phyloP scores from a whole-genome alignment of 1,140 invertebrate species.

The Drosophila kohkoa region DNA sequence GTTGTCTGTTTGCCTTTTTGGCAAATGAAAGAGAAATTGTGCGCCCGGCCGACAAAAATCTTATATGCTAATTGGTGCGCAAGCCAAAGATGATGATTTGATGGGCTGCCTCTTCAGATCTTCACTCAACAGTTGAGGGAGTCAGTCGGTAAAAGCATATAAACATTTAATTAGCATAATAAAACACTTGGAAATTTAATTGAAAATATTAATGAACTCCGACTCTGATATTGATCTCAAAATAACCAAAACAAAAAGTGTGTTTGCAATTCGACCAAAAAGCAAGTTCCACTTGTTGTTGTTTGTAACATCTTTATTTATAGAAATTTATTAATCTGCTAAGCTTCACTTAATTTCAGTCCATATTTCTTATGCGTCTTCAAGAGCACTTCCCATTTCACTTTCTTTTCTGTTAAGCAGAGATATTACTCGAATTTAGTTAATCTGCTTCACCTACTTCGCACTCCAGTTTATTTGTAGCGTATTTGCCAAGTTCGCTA shows the following conservation, averaged over 20 bases:
- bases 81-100: conserved; percentile 41
- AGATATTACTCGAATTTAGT: not conserved
- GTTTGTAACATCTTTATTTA: not conserved
- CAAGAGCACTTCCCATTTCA: conserved; percentile 3
- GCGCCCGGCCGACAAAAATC: conserved; percentile 46
- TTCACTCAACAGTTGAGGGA: conserved; percentile 12
- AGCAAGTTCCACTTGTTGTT: not conserved
- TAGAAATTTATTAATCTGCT: not conserved
- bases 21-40: conserved; percentile 82
- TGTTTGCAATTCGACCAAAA: not conserved
- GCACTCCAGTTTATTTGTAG: not conserved
- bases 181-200: not conserved
- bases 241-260: not conserved
- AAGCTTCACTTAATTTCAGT: conserved; percentile 3
- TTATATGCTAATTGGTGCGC: conserved; percentile 75
- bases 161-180: conserved; percentile 18
- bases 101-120: not conserved
- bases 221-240: not conserved
- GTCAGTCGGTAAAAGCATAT: conserved; percentile 6
- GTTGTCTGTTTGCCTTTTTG: conserved; percentile 37
- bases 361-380: conserved; percentile 5
- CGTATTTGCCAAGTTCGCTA: not conserved
- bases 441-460: conserved; percentile 2
- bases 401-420: conserved; percentile 7
- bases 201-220: conserved; percentile 7